Base-by-base conservation (phyloP, 2,113 vertebrate species). In the Vanacampus margaritifer region DNA sequence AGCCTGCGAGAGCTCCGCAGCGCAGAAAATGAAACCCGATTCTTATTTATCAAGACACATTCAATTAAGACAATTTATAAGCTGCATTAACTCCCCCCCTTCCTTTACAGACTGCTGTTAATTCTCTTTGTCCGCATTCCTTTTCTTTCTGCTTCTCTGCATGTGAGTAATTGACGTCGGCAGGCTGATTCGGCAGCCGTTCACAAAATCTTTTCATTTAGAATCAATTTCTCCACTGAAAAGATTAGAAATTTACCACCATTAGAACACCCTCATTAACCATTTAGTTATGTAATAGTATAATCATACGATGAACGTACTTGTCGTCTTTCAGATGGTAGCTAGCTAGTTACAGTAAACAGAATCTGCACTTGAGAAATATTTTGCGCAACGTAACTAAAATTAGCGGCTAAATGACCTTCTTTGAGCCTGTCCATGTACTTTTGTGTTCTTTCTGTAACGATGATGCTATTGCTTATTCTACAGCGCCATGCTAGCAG, bases 21-120 rank as follows among this genome's bases (percentile, higher is more conserved):
- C n/a, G 1, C 19, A 51, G 64, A 65, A 73, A 73, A 61, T 58
- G 64, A 67, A 71, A 50, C 32, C 37, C 12, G 21, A 57, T 63
- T 74, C 71, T 71, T 73, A 61, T 79, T 74, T 78, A 80, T 76
- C 65, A 73, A 54, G 58, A 62, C 48, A 67, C 69, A 69, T 81
- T 82, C 48, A 80, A 76, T 46, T 54, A 77, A 39, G 68, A 45
- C 65, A 59, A 68, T 57, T 57, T 57, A 57, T 17, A 57, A 57
- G 58, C 54, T 62, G 51, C 73, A 79, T 78, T 71, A 78, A 59
- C n/a, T 54, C 24, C 54, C 4, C 14, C 35, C 46, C 24, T 54
- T 54, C 23, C 23, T 69, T 60, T 23, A 62, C 26, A 36, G 36
- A 35, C 16, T 43, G 62, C 35, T 23, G 59, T 76, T 75, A 73